Evolutionary conservation across 1,140 invertebrate genomes (phyloP), one percentile per base, ranked within the genome.

Genomic region (Drosophila lowei): DNA sequence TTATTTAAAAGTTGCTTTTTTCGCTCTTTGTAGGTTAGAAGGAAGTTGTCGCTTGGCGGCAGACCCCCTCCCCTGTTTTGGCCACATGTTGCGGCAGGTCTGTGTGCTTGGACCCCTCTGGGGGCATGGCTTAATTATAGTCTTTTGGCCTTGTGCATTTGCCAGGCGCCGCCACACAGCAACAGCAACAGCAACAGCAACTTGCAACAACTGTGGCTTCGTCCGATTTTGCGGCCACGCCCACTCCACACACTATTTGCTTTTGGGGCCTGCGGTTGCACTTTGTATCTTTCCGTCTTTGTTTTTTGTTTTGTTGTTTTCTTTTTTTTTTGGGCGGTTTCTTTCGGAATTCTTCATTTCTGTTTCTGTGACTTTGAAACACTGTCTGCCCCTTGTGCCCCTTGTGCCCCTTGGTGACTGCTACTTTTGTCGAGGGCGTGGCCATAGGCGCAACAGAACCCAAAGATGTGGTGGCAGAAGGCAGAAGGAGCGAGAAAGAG

Each of bases 91-190:
- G 38, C 50, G 41, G 57, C 54, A 44, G 53, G 73, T 46, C 66
- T 55, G 28, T 71, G 21, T 57, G 44, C 42, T 60, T 79, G 76
- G 76, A 30, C 30, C 30, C 81, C 81, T 77, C 61, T 74, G 34
- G 34, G 34, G 81, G 81, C 77, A 64, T 66, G 62, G 68, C 83
- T 86, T 86, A 88, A 86, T 90, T 90, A 88, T 90, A 90, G 88
- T 90, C 79, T 79, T 90, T 81, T 77, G 73, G 71, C 60, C 79
- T 59, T 77, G 52, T 78, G 83, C 84, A 75, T 65, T 68, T 72
- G 84, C 61, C 78, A 81, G 81, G 78, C 78, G 78, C 84, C 84
- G 79, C 70, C 63, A 55, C 58, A 52, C 77, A 66, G 52, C 63
- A 54, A 60, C 68, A 59, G 43, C 60, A 38, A 15, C 16, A 6